Conservation (phyloP, 1,140 invertebrate genomes). For the Drosophila sulfurigaster region DNA sequence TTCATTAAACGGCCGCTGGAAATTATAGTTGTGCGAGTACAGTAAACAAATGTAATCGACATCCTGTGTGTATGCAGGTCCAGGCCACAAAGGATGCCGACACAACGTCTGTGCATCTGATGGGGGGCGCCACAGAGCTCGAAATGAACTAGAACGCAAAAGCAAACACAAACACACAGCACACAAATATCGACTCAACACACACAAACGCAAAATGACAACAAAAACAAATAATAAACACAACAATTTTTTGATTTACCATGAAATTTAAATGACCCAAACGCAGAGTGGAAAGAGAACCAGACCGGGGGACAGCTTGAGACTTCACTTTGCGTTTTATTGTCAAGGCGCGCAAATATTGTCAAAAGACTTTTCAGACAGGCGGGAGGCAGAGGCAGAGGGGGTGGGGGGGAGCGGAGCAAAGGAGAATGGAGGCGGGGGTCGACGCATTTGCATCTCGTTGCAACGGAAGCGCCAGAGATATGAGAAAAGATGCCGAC, state of each 20-base stretch:
- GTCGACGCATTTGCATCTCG: conserved; percentile 69
- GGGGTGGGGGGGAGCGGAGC: not conserved
- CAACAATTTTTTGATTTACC: conserved; percentile 81
- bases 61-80: conserved; percentile 65
- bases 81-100: conserved; percentile 70
- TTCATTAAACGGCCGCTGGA: conserved; percentile 69
- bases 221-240: conserved; percentile 79
- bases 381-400: too few species aligned
- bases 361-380: conserved; percentile 70
- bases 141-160: conserved; percentile 70
- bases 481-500: conserved; percentile 77
- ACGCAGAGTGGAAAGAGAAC: conserved; percentile 4
- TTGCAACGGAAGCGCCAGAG: conserved; percentile 76
- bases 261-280: conserved; percentile 81
- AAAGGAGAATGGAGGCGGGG: not conserved
- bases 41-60: conserved; percentile 83
- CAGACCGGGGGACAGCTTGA: conserved; percentile 41
- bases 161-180: conserved; percentile 38
- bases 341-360: conserved; percentile 81
- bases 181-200: conserved; percentile 3
- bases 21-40: conserved; percentile 76
- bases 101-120: conserved; percentile 31
- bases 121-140: conserved; percentile 42
- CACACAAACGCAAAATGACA: conserved; percentile 7
- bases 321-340: conserved; percentile 80